These are phyloP conservation scores for Leptobrachium leishanense DNA, from an alignment of 2,113 vertebrate species.

Conservation along the genomic window DNA sequence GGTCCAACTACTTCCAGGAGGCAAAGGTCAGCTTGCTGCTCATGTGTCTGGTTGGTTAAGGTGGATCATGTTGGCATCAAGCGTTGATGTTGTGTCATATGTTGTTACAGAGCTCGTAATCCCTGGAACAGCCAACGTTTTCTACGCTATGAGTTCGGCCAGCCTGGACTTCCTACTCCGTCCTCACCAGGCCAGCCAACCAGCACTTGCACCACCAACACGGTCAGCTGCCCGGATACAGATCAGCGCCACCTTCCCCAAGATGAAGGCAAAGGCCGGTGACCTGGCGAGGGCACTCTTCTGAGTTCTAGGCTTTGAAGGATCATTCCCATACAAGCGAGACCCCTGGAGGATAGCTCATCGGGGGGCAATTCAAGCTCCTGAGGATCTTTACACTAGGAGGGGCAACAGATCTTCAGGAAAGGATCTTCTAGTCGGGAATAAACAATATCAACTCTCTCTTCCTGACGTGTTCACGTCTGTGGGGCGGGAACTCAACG, in stretches of 20 bases:
- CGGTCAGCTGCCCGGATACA: conserved; percentile 52
- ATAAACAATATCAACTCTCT: too few species aligned
- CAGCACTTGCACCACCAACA: conserved; percentile 56
- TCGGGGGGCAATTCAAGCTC: too few species aligned
- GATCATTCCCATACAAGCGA: too few species aligned
- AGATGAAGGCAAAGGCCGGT: conserved; percentile 83
- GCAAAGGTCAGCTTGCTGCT: conserved; percentile 71
- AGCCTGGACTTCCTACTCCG: conserved; percentile 84
- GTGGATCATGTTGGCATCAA: too few species aligned
- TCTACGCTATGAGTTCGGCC: conserved; percentile 85
- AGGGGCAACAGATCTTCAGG: too few species aligned
- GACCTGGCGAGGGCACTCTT: conserved; percentile 72
- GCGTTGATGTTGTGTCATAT: too few species aligned
- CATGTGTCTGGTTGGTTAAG: not conserved
- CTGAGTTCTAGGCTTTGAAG: conserved; percentile 43
- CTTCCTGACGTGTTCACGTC: too few species aligned
- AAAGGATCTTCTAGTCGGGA: too few species aligned
- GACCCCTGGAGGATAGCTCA: not conserved
- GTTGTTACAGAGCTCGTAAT: conserved; percentile 73
- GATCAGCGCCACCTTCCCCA: conserved; percentile 81
- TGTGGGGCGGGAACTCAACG: too few species aligned
- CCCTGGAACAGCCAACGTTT: conserved; percentile 81
- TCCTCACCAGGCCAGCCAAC: conserved; percentile 60
- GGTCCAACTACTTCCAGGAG: conserved; percentile 81
- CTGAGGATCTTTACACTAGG: too few species aligned